phyloP scores from a whole-genome alignment of 2,113 vertebrate genomes.

The Candoia aspera region DNA sequence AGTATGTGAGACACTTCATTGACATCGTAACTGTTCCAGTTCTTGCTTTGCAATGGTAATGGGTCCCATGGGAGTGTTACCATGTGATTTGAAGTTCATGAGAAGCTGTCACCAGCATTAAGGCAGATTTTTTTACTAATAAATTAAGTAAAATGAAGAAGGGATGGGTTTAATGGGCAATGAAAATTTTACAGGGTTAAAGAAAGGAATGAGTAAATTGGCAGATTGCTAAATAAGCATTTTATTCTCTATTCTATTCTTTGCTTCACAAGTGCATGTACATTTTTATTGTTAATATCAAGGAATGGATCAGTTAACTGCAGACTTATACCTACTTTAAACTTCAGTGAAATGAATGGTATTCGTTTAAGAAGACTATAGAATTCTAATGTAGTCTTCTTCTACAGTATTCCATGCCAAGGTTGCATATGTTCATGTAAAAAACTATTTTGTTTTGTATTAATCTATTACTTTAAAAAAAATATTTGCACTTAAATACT shows the following conservation, averaged over 20 bases:
- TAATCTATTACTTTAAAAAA: too few relatives aligned
- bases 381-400: neutral
- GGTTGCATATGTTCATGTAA: neutral
- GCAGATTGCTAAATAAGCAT: neutral
- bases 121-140: slow-evolving; percentile 27
- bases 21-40: slow-evolving; percentile 26
- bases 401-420: neutral
- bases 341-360: neutral
- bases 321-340: neutral
- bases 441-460: neutral
- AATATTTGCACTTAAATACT: neutral
- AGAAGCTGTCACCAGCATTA: neutral
- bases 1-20: slow-evolving; percentile 32
- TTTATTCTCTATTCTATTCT: neutral
- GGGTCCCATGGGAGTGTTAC: slow-evolving; percentile 29
- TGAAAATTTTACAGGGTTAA: neutral
- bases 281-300: neutral
- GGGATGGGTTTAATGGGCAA: neutral
- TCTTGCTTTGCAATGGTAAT: slow-evolving; percentile 31
- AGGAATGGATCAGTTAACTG: neutral
- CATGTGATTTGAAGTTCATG: neutral
- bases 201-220: neutral
- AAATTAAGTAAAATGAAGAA: slow-evolving; percentile 24
- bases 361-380: neutral
- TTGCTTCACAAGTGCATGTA: neutral